Base-by-base conservation (phyloP, 2,888 invertebrate species). In the Dynastes tityus region DNA sequence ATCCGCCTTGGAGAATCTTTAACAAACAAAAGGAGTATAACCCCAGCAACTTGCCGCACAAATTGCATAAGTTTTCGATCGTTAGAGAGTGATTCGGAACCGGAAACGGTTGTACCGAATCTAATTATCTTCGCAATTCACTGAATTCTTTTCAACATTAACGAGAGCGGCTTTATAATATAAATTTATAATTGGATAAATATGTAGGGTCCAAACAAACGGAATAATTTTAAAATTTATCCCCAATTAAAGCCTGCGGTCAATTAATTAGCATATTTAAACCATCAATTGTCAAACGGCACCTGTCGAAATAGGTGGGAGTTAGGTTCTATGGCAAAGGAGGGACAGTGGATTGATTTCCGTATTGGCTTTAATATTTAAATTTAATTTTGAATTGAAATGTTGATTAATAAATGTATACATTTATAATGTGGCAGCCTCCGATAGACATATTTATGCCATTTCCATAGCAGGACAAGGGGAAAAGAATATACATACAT, bases 191-290 rank as follows among this genome's bases (percentile, higher is more conserved):
- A 29, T 61, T 22, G 27, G 16, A 61, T 22, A 11, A 22, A 22
- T 22, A 22, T 22, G 22, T 16, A 27, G 27, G 29, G 61, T 22
- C 11, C 61, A 11, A 22, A 29, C 67, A 45, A 68, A 45, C 32
- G 22, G 45, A 68, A 68, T 68, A 51, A 68, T 49, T 68, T 49
- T 27, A 9, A 49, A 68, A 27, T 68, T 68, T 68, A 68, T 51
- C 13, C 32, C 5, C 22, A 68, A 68, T 49, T 68, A 11, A 65
- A 45, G 67, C 9, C 67, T 13, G 29, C 16, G 22, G 3, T 49
- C 27, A 29, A 22, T 68, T 49, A 68, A 68, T 68, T 68, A 49
- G 67, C 45, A 68, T 68, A 68, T 68, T 49, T 68, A 49, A 49
- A 68, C 49, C 22, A 16, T 8, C 67, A 11, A 11, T 68, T 68